A percentile compares a stretch with the other conserved stretches of the same genome.
Conservation (phyloP, 2,888 invertebrate genomes). For the Scaptomyza polygonia region DNA sequence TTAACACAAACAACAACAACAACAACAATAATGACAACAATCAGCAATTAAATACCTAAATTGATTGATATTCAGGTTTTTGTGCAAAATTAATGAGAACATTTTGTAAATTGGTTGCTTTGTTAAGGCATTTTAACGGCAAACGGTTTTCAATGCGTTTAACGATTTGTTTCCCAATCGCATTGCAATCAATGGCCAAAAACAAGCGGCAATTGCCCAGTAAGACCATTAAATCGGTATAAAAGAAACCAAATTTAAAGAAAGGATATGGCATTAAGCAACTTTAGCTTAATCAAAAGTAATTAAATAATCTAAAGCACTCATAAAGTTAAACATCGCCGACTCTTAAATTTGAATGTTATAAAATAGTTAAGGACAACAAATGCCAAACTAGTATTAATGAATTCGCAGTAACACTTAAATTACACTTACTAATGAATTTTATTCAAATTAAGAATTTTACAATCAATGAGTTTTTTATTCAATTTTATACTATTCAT, state of each 20-base stretch:
- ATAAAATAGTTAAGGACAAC: too few species aligned
- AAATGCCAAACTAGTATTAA: too few species aligned
- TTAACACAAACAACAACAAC: constrained; percentile 32
- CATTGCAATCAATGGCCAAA: constrained; percentile 5
- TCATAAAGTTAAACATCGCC: neutral
- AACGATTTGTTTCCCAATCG: constrained; percentile 5
- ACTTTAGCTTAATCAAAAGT: neutral
- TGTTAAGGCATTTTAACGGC: constrained; percentile 29
- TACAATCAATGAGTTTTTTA: neutral
- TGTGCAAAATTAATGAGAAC: constrained; percentile 56
- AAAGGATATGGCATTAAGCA: too few species aligned
- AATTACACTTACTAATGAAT: neutral
- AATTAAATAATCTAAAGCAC: neutral
- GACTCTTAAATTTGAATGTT: neutral
- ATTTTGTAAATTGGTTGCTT: constrained; percentile 42
- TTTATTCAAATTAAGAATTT: neutral
- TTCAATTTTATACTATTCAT: too few species aligned
- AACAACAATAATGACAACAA: constrained; percentile 51
- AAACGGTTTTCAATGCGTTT: constrained; percentile 14
- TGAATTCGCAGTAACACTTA: neutral
- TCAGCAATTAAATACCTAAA: constrained; percentile 8
- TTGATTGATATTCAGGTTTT: constrained; percentile 16
- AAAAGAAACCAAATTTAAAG: neutral
- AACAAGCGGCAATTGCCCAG: neutral
- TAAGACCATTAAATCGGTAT: neutral